phyloP scores from a whole-genome alignment of 2,113 vertebrate genomes.

The Dipodomys ordii region DNA sequence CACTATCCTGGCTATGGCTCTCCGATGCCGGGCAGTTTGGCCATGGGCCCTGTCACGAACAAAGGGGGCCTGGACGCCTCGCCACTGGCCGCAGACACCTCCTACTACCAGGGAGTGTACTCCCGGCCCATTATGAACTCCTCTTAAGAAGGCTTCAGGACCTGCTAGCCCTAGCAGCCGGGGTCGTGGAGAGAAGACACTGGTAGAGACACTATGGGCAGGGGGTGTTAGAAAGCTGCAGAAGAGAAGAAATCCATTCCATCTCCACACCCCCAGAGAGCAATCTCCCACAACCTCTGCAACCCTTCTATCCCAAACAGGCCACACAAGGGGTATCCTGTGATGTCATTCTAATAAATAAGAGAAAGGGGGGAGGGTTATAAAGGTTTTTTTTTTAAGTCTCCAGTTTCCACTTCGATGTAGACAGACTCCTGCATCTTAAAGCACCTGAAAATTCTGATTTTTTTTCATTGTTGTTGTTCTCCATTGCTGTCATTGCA shows the following conservation, averaged over 20 bases:
- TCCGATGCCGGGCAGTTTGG: constrained; percentile 95
- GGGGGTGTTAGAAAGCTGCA: constrained; percentile 41
- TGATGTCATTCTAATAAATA: background rate
- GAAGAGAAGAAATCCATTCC: constrained; percentile 53
- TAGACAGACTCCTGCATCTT: constrained; percentile 69
- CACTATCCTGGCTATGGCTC: constrained; percentile 97
- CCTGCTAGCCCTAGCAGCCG: background rate
- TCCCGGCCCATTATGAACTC: constrained; percentile 99
- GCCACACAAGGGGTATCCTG: background rate
- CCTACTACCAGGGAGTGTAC: constrained; percentile 98
- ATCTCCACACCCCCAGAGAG: background rate
- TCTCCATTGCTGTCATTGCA: constrained; percentile 85
- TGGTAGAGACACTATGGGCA: background rate
- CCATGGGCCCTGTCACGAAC: constrained; percentile 96
- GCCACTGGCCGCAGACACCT: constrained; percentile 92
- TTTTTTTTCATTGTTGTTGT: constrained; percentile 78
- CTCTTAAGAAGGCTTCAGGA: constrained; percentile 85
- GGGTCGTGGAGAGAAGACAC: background rate
- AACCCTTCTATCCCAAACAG: background rate
- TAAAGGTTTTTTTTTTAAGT: background rate
- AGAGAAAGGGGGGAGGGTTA: background rate
- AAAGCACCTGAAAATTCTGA: constrained; percentile 56
- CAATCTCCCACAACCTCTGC: background rate
- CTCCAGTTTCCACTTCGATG: constrained; percentile 39
- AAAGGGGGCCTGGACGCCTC: constrained; percentile 95